Percentiles rank a stretch among this genome's conserved stretches.
Conservation (phyloP, 2,888 invertebrate species). For the Cylindroiulus punctatus region DNA sequence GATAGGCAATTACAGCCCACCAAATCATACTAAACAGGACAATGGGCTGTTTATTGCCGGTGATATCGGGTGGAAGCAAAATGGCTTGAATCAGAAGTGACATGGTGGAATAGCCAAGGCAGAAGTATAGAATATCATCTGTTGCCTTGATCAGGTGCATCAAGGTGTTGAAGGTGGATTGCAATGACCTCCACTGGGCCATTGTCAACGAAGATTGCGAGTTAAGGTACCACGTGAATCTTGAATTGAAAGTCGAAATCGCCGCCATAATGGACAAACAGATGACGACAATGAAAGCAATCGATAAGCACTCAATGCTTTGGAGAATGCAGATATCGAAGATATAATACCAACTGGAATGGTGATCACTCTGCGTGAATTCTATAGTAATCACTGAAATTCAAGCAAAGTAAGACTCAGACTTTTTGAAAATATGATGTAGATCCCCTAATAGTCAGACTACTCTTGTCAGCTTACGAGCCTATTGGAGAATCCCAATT, state of each 20-base stretch:
- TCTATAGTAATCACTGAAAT: not conserved
- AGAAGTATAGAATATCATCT: not conserved
- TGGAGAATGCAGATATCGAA: not conserved
- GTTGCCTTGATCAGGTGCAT: not conserved
- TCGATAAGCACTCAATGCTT: not conserved
- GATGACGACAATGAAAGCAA: not conserved
- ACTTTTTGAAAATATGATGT: too few species aligned
- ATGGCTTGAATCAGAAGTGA: not conserved
- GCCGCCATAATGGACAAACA: not conserved
- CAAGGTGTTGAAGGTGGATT: not conserved
- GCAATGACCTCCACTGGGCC: not conserved
- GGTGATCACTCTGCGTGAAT: too few species aligned
- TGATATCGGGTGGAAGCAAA: not conserved
- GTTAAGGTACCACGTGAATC: not conserved
- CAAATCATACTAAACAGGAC: not conserved
- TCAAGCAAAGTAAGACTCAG: not conserved
- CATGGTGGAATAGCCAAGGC: not conserved
- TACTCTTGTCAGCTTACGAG: too few species aligned
- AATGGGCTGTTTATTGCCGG: not conserved
- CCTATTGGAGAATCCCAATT: too few species aligned
- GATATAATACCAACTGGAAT: not conserved
- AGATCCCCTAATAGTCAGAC: too few species aligned
- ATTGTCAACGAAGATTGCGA: not conserved
- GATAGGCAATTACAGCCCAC: not conserved
- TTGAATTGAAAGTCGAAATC: not conserved